Evolutionary conservation across 2,797 vertebrate genomes (phyloP), one percentile per base, ranked within the genome.

Genomic region (Girardinus metallicus): DNA sequence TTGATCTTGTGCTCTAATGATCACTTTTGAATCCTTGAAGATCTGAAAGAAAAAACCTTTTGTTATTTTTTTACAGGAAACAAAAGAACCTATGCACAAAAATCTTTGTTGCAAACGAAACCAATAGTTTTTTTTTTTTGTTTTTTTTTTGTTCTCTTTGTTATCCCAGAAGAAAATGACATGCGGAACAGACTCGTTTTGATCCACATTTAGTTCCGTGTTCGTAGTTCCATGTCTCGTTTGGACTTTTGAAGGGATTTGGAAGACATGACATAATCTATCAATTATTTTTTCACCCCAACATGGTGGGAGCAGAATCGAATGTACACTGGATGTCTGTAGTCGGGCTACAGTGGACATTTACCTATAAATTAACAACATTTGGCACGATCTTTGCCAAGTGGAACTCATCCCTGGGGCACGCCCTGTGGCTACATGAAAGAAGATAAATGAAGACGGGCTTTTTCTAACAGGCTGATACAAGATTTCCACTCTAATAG

Each of bases 11-110:
- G 84, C 78, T 77, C 75, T 79, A 79, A 85, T 76, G 74, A 77
- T 85, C 1, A 0, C 70, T 74, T 73, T 47, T 53, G 71, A 81
- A 81, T 78, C 76, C 21, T 73, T 43, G 31, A 83, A 74, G 78
- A 83, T 91, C 53, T 84, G n/a, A 29, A 60, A 60, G 4, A n/a
- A 87, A 71, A 84, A 85, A 82, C 89, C 88, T 80, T 15, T 62
- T 8, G n/a, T 57, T 57, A 29, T 15, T 55, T 55, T 26, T 62
- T 34, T 34, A 15, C 13, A 18, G 31, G 5, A 16, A n/a, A 8
- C 57, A 18, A 62, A 62, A 5, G 29, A 31, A 62, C 12, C 5
- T 29, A 34, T 34, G 6, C 29, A 62, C 5, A 62, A 18, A 62
- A 62, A 62, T 15, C 29, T 34, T 62, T 62, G 15, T 34, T 16